phyloP scores from a whole-genome alignment of 2,888 invertebrate species.

The Pseudolycoriella hygida region DNA sequence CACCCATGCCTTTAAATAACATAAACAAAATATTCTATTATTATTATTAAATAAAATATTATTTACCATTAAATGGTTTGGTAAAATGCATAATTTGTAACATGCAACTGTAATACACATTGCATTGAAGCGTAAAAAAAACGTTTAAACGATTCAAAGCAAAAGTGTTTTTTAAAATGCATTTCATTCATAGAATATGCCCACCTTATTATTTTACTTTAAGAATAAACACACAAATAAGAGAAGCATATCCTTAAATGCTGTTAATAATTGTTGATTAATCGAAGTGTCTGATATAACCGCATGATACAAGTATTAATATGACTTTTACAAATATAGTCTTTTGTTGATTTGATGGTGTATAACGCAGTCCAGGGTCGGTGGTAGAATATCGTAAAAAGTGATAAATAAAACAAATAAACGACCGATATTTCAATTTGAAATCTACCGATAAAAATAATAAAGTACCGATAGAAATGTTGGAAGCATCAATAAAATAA shows the following conservation, averaged over 20 bases:
- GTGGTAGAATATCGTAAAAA: no score
- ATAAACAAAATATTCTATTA: background rate
- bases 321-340: slow-evolving; percentile 5
- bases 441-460: no score
- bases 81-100: background rate
- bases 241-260: slow-evolving; percentile 19
- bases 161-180: no score
- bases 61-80: background rate
- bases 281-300: slow-evolving; percentile 18
- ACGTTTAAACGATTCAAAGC: no score
- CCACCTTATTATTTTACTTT: slow-evolving; percentile 1
- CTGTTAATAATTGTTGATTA: slow-evolving; percentile 29
- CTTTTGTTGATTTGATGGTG: background rate
- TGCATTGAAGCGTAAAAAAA: no score
- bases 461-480: no score
- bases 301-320: slow-evolving; percentile 6
- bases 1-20: background rate
- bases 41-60: background rate
- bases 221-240: background rate
- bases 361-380: no score
- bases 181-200: background rate
- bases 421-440: no score
- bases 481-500: no score
- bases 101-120: no score
- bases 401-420: no score